A percentile compares a stretch with the other conserved stretches of the same genome.
These are phyloP conservation scores for Sceloporus undulatus DNA, from an alignment of 2,113 vertebrate species.

Conservation along the genomic window DNA sequence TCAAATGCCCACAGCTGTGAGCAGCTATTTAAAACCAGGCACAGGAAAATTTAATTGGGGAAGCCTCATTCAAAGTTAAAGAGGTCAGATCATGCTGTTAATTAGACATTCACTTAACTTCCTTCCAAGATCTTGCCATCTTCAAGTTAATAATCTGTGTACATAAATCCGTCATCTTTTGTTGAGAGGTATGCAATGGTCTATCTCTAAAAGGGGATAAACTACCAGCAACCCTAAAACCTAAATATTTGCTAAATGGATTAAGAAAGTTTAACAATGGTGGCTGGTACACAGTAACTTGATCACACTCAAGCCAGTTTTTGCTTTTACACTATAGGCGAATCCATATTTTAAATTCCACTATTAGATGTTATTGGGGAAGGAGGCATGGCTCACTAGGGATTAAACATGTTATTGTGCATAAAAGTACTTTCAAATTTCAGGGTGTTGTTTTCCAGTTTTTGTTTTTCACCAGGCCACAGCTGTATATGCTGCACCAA, in stretches of 20 bases:
- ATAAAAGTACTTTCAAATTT: too few species aligned
- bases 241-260: conserved; percentile 42
- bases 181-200: conserved; percentile 42
- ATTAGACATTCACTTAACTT: conserved; percentile 62
- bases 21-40: conserved; percentile 70
- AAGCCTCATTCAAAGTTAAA: conserved; percentile 66
- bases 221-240: conserved; percentile 25
- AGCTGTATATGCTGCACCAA: background rate
- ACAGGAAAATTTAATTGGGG: conserved; percentile 66
- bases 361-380: too few species aligned
- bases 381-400: too few species aligned
- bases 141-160: conserved; percentile 65
- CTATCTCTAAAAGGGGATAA: conserved; percentile 19
- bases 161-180: conserved; percentile 51
- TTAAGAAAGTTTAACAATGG: conserved; percentile 53
- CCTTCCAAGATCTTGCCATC: conserved; percentile 59
- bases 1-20: conserved; percentile 69
- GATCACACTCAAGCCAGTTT: conserved; percentile 10
- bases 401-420: too few species aligned
- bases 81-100: conserved; percentile 65
- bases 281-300: conserved; percentile 34
- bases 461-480: too few species aligned
- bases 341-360: too few species aligned
- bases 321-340: conserved; percentile 7
- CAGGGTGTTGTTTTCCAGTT: background rate